Base-by-base conservation (phyloP, 2,113 vertebrate genomes). In the Sitta europaea region DNA sequence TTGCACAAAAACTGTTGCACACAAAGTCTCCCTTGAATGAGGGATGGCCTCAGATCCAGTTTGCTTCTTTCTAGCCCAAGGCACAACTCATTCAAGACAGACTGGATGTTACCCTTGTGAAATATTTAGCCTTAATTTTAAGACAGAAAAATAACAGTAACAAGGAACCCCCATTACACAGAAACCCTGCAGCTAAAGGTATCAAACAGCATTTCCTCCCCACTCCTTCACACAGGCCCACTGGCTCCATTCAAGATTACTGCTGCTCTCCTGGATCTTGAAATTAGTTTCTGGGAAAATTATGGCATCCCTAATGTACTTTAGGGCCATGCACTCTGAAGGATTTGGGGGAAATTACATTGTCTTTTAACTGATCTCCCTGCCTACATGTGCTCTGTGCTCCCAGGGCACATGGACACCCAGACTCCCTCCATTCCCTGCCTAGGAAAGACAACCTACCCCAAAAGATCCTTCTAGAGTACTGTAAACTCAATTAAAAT, bases 371-470 rank as follows among this genome's bases (percentile, higher is more conserved):
- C 33, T 43, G 10, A 55, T 47, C 24, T 77, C 36, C 27, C 29
- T 59, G 35, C 17, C 42, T 42, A 50, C 0, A 0, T 6, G 12
- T 51, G 6, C n/a, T 65, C 35, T 73, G 12, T 61, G 31, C 20
- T 88, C 25, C 72, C 36, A 47, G 29, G 24, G 11, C 43, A 63
- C 23, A 14, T 17, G 33, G 43, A 82, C 21, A 54, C 12, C 6
- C 38, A 22, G 23, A 23, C 23, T 38, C 35, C 12, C 7, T 54
- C 33, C 12, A 13, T 63, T 67, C 23, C 43, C 23, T 47, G 14
- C 19, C 16, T 24, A 40, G 53, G 36, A 87, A 80, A 65, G 29
- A 14, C 17, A 94, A 2, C 12, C 14, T 70, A 86, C 27, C 19
- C 33, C 22, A 70, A n/a, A 36, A 70, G n/a, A 43, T 31, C 42